Conservation (phyloP, 2,113 vertebrate species). For the Pituophis catenifer region DNA sequence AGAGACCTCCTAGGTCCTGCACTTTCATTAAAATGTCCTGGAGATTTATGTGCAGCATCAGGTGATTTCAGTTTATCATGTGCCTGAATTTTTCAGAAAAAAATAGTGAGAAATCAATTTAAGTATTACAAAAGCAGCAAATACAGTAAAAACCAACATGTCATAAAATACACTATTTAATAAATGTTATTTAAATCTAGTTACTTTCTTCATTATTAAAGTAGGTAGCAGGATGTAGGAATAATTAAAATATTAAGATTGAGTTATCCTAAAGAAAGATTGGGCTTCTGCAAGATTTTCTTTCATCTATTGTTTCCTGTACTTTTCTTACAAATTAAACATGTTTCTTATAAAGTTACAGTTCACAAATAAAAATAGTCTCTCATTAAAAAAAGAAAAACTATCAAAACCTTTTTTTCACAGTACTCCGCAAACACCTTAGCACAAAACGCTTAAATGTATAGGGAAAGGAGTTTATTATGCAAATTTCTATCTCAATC, state of each 20-base stretch:
- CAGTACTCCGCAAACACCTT: not conserved
- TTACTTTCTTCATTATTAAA: not conserved
- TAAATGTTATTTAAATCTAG: not conserved
- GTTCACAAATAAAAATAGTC: not conserved
- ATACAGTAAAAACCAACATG: not conserved
- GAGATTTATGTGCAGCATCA: conserved; percentile 35
- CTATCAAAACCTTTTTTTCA: not conserved
- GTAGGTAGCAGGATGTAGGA: not conserved
- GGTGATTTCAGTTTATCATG: conserved; percentile 49
- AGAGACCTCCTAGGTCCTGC: conserved; percentile 36
- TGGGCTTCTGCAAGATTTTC: not conserved
- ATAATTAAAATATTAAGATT: not conserved
- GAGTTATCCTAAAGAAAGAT: not conserved
- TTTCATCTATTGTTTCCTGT: not conserved
- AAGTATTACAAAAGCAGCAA: not conserved
- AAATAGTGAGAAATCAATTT: conserved; percentile 1
- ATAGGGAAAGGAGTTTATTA: not conserved
- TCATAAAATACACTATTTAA: not conserved
- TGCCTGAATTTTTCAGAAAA: conserved; percentile 39
- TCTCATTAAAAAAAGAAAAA: not conserved
- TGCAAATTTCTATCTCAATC: not conserved
- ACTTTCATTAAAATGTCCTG: conserved; percentile 26
- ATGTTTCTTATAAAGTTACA: not conserved
- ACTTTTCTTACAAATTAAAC: not conserved
- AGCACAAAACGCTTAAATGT: not conserved